These are phyloP conservation scores for Myiozetetes cayanensis DNA, from an alignment of 2,113 vertebrate species.

Conservation along the genomic window DNA sequence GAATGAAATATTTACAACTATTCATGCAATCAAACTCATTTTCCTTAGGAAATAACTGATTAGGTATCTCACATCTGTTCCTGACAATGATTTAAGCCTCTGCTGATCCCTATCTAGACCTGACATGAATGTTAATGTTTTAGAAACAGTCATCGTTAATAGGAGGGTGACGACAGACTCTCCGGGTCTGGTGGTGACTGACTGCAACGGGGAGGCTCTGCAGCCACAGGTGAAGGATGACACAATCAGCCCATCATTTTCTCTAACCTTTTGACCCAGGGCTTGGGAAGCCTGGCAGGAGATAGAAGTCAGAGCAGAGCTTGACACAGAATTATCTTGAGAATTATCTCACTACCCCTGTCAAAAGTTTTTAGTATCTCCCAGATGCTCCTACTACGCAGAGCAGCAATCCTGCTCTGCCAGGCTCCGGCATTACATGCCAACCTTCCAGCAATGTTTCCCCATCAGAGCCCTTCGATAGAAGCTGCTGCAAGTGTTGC, in stretches of 20 bases:
- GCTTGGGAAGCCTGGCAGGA: neutral
- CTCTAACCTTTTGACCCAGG: slow-evolving; percentile 1
- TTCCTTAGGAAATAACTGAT: slow-evolving; percentile 65
- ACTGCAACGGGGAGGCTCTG: neutral
- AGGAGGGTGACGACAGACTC: neutral
- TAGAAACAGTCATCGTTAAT: neutral
- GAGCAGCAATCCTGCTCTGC: neutral
- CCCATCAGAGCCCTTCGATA: neutral
- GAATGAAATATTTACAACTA: slow-evolving; percentile 63
- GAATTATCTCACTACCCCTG: neutral
- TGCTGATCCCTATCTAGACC: slow-evolving; percentile 24
- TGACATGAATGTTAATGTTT: slow-evolving; percentile 48
- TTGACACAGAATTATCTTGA: neutral
- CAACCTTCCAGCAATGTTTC: neutral
- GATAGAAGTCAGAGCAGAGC: neutral
- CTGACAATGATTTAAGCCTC: slow-evolving; percentile 48
- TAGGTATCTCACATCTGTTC: slow-evolving; percentile 59
- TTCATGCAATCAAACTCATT: slow-evolving; percentile 63
- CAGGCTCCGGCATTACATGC: accelerated
- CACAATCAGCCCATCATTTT: neutral
- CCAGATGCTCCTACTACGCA: neutral
- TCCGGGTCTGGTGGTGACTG: neutral
- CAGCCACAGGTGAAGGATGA: neutral
- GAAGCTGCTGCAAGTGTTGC: neutral
- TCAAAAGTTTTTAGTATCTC: slow-evolving; percentile 7